Base-by-base conservation (phyloP, 2,797 vertebrate genomes). In the Cossypha polioptera region DNA sequence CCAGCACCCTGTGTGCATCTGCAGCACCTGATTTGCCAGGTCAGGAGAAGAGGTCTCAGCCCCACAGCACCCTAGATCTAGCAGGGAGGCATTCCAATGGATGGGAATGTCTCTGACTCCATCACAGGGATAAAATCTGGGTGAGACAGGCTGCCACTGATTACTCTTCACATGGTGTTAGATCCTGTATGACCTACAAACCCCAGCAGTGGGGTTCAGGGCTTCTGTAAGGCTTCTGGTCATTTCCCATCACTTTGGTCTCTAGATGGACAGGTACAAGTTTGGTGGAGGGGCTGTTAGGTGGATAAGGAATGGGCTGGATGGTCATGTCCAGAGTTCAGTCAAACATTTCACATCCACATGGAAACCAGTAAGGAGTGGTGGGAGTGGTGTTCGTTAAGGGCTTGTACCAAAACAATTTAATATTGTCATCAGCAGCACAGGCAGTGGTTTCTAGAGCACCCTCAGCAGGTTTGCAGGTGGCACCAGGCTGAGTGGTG, bases 61-160 rank as follows among this genome's bases (percentile, higher is more conserved):
- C 66, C 36, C 62, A 38, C 40, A 74, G 40, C 58, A 67, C 10
- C 16, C 16, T 6, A 47, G 59, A 47, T 24, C 24, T 21, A 26
- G 7, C 50, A 54, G 0, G 0, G 33, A 53, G 14, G 9, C 16
- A n/a, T 16, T 80, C 6, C 28, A 43, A 3, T 19, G 17, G 13
- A 8, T 20, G 28, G 43, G n/a, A 61, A 16, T 5, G 2, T 25
- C 36, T 21, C 45, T 48, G 58, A 33, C 12, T 21, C 35, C 0
- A 0, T 4, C 8, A 25, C 15, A 59, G 17, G 7, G 10, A 29
- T 68, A 61, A 76, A 58, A 65, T 29, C 40, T 21, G 17, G 20
- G 16, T 31, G 45, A 63, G 50, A 43, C 89, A 25, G 25, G 21
- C 33, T 22, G 28, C 18, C 43, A 28, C 40, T 29, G 24, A 6